Percentiles rank a stretch among this genome's conserved stretches.
phyloP scores from a whole-genome alignment of 1,140 invertebrate species.

The Apolygus lucorum region DNA sequence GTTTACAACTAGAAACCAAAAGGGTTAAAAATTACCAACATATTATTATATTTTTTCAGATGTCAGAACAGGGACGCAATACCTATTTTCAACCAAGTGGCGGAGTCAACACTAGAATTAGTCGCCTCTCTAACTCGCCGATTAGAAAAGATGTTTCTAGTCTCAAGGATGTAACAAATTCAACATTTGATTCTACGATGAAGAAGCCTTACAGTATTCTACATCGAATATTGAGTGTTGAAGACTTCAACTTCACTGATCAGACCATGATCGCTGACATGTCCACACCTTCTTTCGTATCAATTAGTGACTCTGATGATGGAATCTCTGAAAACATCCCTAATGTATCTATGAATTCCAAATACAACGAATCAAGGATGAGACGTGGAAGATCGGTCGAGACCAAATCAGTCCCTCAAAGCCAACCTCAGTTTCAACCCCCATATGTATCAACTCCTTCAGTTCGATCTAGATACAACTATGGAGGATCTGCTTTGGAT shows the following conservation, averaged over 20 bases:
- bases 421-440: not conserved
- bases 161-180: not conserved
- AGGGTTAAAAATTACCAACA: too few relatives aligned
- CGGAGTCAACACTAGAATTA: not conserved
- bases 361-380: not conserved
- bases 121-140: not conserved
- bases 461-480: not conserved
- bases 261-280: not conserved
- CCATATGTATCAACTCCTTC: not conserved
- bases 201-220: not conserved
- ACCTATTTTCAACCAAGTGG: constrained; percentile 10
- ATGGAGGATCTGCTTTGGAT: not conserved
- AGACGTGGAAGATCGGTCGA: not conserved
- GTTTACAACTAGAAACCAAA: too few relatives aligned
- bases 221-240: not conserved
- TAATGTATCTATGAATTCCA: not conserved
- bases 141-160: not conserved
- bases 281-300: not conserved
- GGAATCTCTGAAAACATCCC: not conserved
- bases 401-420: not conserved
- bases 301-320: not conserved
- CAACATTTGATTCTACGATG: not conserved
- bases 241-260: not conserved
- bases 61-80: not conserved
- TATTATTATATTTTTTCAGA: not conserved